Evolutionary conservation across 1,140 invertebrate genomes (phyloP).

Genomic region (Drosophila tsacasi): DNA sequence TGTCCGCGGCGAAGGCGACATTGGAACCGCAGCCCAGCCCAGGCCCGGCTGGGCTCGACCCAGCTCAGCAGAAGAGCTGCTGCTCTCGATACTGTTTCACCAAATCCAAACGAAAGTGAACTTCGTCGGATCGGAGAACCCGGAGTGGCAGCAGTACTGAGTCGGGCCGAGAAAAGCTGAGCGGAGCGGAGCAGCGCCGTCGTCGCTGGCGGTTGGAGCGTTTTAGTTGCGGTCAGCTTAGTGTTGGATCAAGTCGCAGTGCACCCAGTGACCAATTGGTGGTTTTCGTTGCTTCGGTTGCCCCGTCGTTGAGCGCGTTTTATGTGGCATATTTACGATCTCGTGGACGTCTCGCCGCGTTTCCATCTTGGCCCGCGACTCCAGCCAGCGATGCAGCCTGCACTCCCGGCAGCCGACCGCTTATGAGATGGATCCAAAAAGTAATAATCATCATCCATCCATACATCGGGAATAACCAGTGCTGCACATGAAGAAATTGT

Average conservation of each 20-base stretch:
- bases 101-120: constrained; percentile 64
- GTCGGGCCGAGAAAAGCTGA: constrained; percentile 35
- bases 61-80: constrained; percentile 23
- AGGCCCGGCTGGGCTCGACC: constrained; percentile 19
- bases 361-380: constrained; percentile 33
- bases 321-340: constrained; percentile 67
- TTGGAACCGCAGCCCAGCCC: constrained; percentile 57
- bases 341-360: constrained; percentile 52
- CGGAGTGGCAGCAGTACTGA: constrained; percentile 6
- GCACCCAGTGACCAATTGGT: constrained; percentile 65
- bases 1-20: constrained; percentile 73
- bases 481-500: constrained; percentile 18
- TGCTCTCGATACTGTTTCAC: constrained; percentile 12
- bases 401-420: constrained; percentile 40
- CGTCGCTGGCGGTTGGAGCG: constrained; percentile 43
- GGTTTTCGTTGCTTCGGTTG: constrained; percentile 24
- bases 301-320: constrained; percentile 53
- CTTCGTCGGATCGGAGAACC: constrained; percentile 32
- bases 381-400: constrained; percentile 65
- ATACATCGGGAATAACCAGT: constrained; percentile 13
- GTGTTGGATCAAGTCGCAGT: constrained; percentile 59
- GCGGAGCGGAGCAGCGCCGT: constrained; percentile 31
- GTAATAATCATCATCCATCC: constrained; percentile 68
- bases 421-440: constrained; percentile 80
- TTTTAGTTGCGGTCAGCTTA: constrained; percentile 63